Base-by-base conservation (phyloP, 2,113 vertebrate genomes). In the Channa argus region DNA sequence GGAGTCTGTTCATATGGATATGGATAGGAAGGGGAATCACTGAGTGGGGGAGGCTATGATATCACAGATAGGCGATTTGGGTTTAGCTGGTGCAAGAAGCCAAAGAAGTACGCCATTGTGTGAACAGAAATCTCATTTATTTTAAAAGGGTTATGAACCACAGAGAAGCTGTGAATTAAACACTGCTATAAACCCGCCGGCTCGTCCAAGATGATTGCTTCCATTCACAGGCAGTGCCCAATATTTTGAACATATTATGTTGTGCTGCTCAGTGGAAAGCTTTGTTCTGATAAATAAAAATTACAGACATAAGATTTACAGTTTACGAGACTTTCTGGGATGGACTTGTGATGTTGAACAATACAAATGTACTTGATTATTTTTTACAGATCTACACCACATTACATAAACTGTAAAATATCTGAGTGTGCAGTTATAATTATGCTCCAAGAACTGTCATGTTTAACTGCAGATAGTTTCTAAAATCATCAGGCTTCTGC, bases 1-100 rank as follows among this genome's bases (percentile, higher is more conserved):
- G 70, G 82, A 77, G 84, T 84, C 72, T 63, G 65, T 39, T 80
- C 81, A 82, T 86, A 86, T 76, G 72, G 63, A 76, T 79, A 72
- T 83, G 62, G 80, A 73, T n/a, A 6, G 44, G n/a, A 63, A 63
- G 6, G 3, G 37, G 36, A 15, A 44, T 13, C 33, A 8, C 45
- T 38, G 66, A 53, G n/a, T 5, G 13, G 12, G 3, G 11, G 56
- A 24, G 53, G 76, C 56, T 24, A 58, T 24, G 41, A 77, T 56
- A 83, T 69, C 68, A 62, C 54, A 70, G 46, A 88, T 71, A 38
- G 55, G 39, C 39, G 54, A 41, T 70, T 77, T 62, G 59, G 24
- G 62, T 67, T 80, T 64, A 45, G 46, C 24, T 34, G 41, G 37
- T 34, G 53, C 36, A 72, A 55, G 61, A 73, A 45, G 24, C 43